Evolutionary conservation across 2,113 vertebrate genomes (phyloP).

Genomic region (Phylloscopus whistleri): DNA sequence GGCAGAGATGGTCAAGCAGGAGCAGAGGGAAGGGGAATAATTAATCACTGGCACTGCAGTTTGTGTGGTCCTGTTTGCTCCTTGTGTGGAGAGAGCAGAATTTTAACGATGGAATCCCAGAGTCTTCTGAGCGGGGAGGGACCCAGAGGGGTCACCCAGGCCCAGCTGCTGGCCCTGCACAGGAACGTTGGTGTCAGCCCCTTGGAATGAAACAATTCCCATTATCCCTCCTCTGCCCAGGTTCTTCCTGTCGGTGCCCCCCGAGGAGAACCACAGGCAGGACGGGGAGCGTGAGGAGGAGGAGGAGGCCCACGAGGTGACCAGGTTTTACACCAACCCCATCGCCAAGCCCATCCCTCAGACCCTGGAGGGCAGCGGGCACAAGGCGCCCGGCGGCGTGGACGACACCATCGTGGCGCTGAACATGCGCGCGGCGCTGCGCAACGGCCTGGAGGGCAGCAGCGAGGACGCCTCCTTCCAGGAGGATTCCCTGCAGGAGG

Average conservation of each 20-base stretch:
- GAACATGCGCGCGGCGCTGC: constrained; percentile 76
- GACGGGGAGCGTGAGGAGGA: constrained; percentile 68
- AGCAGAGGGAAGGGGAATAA: not conserved
- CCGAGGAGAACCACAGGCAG: constrained; percentile 77
- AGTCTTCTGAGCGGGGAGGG: not conserved
- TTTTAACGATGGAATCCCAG: not conserved
- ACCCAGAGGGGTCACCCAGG: fast-evolving
- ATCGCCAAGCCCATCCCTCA: constrained; percentile 88
- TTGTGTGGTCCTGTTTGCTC: fast-evolving
- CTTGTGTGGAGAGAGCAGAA: too few species aligned
- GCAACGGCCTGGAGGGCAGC: constrained; percentile 86
- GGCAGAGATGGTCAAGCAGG: not conserved
- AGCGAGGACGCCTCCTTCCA: constrained; percentile 86
- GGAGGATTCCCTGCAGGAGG: constrained; percentile 89
- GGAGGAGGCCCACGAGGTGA: constrained; percentile 81
- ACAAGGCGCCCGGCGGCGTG: not conserved
- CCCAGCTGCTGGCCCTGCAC: not conserved
- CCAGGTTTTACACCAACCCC: constrained; percentile 86
- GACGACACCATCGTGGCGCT: constrained; percentile 90
- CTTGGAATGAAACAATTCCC: not conserved
- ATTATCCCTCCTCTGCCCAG: not conserved
- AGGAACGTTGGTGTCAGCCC: fast-evolving
- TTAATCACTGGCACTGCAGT: not conserved
- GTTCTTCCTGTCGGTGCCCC: constrained; percentile 46
- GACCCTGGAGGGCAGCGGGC: constrained; percentile 10